phyloP scores from a whole-genome alignment of 2,113 vertebrate species.

The Phrynosoma platyrhinos region DNA sequence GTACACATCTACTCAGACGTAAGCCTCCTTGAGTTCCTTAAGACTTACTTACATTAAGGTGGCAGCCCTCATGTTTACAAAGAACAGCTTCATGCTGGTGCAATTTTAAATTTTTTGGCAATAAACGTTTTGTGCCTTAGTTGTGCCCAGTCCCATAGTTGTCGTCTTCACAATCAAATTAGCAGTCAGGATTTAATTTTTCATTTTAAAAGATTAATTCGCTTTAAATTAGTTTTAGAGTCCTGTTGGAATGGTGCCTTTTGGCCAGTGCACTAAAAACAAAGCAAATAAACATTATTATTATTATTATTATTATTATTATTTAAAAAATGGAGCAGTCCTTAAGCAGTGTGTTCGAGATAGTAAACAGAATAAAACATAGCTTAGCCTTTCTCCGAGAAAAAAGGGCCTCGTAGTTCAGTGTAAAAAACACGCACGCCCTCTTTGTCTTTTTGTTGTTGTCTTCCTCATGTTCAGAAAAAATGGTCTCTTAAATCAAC shows the following conservation, averaged over 20 bases:
- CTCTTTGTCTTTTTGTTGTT: conserved; percentile 61
- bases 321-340: background rate
- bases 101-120: background rate
- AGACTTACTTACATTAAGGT: background rate
- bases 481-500: conserved; percentile 67
- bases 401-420: conserved; percentile 63
- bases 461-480: conserved; percentile 62
- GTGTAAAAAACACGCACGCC: conserved; percentile 47
- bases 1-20: background rate
- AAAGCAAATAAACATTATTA: too few species aligned
- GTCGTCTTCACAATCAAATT: background rate
- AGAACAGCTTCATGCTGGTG: background rate
- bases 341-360: background rate
- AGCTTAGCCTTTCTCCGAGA: conserved; percentile 54
- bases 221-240: background rate
- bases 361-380: conserved; percentile 55
- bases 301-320: too few species aligned
- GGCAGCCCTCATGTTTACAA: background rate
- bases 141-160: background rate
- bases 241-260: background rate
- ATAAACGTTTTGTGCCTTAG: too few species aligned
- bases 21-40: background rate
- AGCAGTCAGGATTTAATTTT: too few species aligned
- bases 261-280: conserved; percentile 40
- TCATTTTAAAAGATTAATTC: too few species aligned